These are phyloP conservation scores for Eupristina koningsbergeri DNA, from an alignment of 1,140 invertebrate genomes.

Conservation along the genomic window DNA sequence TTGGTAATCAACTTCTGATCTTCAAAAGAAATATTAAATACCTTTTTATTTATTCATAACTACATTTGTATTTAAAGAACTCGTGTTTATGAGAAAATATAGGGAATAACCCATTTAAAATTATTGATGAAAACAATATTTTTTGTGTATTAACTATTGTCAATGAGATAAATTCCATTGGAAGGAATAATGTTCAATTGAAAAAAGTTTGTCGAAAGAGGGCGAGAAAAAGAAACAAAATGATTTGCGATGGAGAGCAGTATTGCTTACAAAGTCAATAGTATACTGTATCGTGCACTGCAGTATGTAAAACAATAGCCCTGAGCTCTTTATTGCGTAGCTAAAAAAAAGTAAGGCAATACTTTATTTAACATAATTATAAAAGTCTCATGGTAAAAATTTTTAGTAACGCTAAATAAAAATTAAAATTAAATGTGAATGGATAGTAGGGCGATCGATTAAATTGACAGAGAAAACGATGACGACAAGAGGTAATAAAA, in stretches of 20 bases:
- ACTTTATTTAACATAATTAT: slow-evolving; percentile 9
- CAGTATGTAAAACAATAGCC: slow-evolving; percentile 50
- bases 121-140: not conserved
- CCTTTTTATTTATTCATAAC: not conserved
- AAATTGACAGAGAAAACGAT: not conserved
- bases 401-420: not conserved
- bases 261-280: slow-evolving; percentile 36
- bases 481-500: not conserved
- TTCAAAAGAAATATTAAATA: not conserved
- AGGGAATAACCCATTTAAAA: not conserved
- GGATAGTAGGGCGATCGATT: not conserved
- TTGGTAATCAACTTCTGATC: not conserved
- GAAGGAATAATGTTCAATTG: not conserved
- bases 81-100: not conserved
- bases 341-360: slow-evolving; percentile 2
- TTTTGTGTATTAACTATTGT: not conserved
- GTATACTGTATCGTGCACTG: slow-evolving; percentile 33
- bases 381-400: not conserved
- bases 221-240: slow-evolving; percentile 3
- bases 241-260: not conserved
- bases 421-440: not conserved
- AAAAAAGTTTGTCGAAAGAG: slow-evolving; percentile 18
- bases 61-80: not conserved
- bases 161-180: not conserved
- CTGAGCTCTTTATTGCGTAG: slow-evolving; percentile 51